Evolutionary conservation across 2,113 vertebrate species (phyloP).

Genomic region (Pelecanus crispus): DNA sequence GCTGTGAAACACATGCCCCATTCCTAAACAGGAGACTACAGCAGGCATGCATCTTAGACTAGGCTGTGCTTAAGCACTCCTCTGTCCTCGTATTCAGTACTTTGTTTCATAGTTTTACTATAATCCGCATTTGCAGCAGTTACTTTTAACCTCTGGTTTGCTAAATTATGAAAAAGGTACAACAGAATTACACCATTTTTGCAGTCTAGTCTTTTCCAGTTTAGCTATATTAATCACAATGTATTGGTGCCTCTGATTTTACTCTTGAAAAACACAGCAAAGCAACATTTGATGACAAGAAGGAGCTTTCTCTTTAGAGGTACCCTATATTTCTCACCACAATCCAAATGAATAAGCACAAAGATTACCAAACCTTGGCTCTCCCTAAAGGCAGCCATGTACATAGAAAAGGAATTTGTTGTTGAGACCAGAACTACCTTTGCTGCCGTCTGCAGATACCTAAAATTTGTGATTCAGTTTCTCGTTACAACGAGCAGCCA

Average conservation of each 20-base stretch:
- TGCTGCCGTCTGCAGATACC: not conserved
- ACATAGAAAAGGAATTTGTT: not conserved
- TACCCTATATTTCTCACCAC: not conserved
- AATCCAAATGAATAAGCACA: not conserved
- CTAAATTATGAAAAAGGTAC: not conserved
- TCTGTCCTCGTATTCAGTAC: not conserved
- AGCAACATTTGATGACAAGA: not conserved
- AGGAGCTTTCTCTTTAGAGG: not conserved
- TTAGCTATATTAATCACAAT: not conserved
- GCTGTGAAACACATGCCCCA: not conserved
- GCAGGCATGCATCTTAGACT: not conserved
- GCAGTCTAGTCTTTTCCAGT: not conserved
- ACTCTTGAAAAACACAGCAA: not conserved
- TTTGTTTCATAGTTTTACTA: not conserved
- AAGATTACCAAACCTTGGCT: not conserved
- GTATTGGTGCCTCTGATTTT: not conserved
- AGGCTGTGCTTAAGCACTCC: not conserved
- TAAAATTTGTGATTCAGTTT: not conserved
- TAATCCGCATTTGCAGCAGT: not conserved
- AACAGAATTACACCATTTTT: not conserved
- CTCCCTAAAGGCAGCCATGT: not conserved
- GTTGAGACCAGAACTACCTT: not conserved
- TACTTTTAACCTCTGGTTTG: not conserved
- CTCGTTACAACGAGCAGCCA: not conserved
- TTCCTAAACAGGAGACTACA: not conserved